Evolutionary conservation across 2,888 invertebrate species (phyloP).

Genomic region (Cyaniris semiargus): DNA sequence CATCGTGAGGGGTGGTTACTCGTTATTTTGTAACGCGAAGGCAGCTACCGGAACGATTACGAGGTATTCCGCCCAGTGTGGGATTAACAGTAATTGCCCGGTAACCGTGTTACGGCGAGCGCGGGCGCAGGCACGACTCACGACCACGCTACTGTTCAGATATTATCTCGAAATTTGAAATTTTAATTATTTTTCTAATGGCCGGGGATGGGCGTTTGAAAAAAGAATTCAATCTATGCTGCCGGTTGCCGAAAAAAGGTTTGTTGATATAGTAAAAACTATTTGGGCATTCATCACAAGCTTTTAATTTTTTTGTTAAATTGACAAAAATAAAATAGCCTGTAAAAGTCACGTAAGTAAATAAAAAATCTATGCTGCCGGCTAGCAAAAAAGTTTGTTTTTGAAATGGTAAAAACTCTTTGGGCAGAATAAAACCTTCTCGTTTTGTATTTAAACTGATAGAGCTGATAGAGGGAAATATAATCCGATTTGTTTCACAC

Average conservation of each 20-base stretch:
- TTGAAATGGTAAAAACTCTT: not conserved
- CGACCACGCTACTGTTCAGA: constrained; percentile 27
- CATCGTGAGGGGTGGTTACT: constrained; percentile 15
- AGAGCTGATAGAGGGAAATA: too few relatives aligned
- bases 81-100: constrained; percentile 39
- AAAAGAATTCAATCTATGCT: constrained; percentile 7
- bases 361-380: too few relatives aligned
- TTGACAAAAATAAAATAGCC: too few relatives aligned
- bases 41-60: constrained; percentile 28
- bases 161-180: constrained; percentile 17
- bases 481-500: too few relatives aligned
- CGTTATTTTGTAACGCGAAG: constrained; percentile 17
- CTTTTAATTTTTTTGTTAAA: too few relatives aligned
- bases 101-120: constrained; percentile 39
- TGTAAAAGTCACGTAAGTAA: too few relatives aligned
- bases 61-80: constrained; percentile 34
- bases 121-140: constrained; percentile 42
- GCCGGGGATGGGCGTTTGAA: not conserved
- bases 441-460: too few relatives aligned
- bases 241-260: not conserved
- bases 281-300: not conserved
- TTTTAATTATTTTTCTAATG: constrained; percentile 29
- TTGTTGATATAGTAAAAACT: not conserved
- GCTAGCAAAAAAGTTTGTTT: not conserved
- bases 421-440: too few relatives aligned